Evolutionary conservation across 2,113 vertebrate species (phyloP).

Genomic region (Ginglymostoma cirratum): DNA sequence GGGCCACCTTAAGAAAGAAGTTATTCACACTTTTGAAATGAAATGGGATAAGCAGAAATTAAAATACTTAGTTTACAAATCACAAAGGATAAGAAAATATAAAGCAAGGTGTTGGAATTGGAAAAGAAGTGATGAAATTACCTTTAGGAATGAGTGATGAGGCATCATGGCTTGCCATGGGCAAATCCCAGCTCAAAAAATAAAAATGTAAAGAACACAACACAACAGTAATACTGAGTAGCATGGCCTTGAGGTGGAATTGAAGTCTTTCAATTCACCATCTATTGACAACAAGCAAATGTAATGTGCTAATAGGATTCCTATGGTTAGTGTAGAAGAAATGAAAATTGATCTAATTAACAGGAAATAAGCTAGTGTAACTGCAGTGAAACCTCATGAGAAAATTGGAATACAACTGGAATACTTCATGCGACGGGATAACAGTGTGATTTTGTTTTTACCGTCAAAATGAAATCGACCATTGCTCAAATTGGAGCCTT

Average conservation of each 20-base stretch:
- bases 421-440: background rate
- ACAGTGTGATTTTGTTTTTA: background rate
- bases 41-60: background rate
- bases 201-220: background rate
- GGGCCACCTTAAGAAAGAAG: background rate
- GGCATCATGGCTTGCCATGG: background rate
- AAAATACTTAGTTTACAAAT: background rate
- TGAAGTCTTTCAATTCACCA: background rate
- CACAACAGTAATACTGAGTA: background rate
- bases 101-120: background rate
- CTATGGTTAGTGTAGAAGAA: background rate
- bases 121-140: background rate
- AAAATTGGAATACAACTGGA: background rate
- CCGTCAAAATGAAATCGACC: background rate
- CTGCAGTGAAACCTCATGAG: background rate
- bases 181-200: background rate
- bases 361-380: background rate
- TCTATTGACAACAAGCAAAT: background rate
- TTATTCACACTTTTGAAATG: background rate
- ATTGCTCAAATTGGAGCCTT: background rate
- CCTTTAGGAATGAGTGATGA: background rate
- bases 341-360: background rate
- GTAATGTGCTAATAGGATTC: background rate
- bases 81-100: background rate
- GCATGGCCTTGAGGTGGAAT: background rate